These are phyloP conservation scores for Diabrotica balteata DNA, from an alignment of 2,888 invertebrate genomes.

Conservation along the genomic window DNA sequence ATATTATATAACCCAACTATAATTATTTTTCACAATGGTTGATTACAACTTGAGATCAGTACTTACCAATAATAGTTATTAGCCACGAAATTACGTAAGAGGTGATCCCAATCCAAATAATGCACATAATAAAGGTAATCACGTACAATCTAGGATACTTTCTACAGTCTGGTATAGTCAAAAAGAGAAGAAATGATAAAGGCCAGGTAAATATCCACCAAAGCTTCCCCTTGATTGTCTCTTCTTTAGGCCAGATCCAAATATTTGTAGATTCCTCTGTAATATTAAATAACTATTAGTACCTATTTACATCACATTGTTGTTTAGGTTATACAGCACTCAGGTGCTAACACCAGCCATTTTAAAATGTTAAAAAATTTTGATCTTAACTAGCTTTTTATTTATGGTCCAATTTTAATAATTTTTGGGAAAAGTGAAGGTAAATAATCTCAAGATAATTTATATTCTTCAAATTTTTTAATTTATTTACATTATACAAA, in stretches of 20 bases:
- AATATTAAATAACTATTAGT: constrained; percentile 17
- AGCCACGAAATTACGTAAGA: constrained; percentile 89
- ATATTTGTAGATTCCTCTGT: constrained; percentile 59
- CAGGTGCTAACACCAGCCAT: no score
- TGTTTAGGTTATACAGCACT: no score
- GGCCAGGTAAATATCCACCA: constrained; percentile 77
- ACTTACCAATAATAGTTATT: constrained; percentile 78
- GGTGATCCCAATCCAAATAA: constrained; percentile 80
- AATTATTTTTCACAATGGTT: no score
- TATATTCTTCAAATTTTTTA: no score
- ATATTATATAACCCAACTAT: no score
- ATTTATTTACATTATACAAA: no score
- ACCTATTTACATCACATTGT: no score
- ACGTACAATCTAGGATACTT: constrained; percentile 68
- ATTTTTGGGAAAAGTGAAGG: no score
- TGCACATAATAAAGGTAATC: constrained; percentile 79
- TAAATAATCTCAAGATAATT: no score
- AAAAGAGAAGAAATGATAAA: constrained; percentile 71
- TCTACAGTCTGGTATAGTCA: constrained; percentile 81
- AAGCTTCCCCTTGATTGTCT: constrained; percentile 59
- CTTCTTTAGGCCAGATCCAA: constrained; percentile 67
- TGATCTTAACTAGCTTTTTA: no score
- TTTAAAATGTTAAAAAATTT: no score
- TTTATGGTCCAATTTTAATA: no score
- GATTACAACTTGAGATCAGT: background rate